Evolutionary conservation across 2,888 invertebrate species (phyloP).

Genomic region (Alloscopus bannaensis): DNA sequence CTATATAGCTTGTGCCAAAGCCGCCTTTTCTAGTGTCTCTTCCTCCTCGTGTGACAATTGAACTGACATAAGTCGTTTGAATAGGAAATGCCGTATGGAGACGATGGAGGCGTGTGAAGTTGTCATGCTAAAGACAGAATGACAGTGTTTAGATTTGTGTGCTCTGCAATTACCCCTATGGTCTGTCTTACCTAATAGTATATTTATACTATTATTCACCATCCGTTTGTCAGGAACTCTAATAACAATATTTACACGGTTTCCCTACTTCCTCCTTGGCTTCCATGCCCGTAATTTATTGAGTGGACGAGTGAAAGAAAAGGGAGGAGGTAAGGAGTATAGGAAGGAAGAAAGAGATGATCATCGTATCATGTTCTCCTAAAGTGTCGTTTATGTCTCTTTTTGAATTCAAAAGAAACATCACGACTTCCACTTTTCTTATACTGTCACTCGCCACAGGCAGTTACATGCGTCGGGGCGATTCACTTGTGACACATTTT

Average conservation of each 20-base stretch:
- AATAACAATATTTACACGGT: neutral
- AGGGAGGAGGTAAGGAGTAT: neutral
- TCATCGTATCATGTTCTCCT: constrained; percentile 10
- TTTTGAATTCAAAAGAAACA: constrained; percentile 3
- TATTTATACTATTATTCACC: neutral
- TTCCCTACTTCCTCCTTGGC: neutral
- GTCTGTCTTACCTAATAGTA: neutral
- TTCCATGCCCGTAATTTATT: constrained; percentile 11
- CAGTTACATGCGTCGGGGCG: no score
- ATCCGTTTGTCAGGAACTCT: neutral
- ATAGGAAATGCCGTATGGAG: neutral
- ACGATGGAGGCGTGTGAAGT: constrained; percentile 32
- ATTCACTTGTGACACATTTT: no score
- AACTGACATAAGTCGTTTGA: constrained; percentile 3
- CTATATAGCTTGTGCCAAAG: constrained; percentile 16
- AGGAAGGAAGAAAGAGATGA: constrained; percentile 2
- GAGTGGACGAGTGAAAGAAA: constrained; percentile 26
- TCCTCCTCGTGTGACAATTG: constrained; percentile 9
- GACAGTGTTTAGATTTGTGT: neutral
- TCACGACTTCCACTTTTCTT: constrained; percentile 7
- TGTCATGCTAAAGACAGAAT: neutral
- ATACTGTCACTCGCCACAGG: neutral
- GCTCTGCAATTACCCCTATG: neutral
- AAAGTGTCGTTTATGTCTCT: constrained; percentile 21
- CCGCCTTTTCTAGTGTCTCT: neutral